These are phyloP conservation scores for Lineus longissimus DNA, from an alignment of 1,140 invertebrate genomes.

Conservation along the genomic window DNA sequence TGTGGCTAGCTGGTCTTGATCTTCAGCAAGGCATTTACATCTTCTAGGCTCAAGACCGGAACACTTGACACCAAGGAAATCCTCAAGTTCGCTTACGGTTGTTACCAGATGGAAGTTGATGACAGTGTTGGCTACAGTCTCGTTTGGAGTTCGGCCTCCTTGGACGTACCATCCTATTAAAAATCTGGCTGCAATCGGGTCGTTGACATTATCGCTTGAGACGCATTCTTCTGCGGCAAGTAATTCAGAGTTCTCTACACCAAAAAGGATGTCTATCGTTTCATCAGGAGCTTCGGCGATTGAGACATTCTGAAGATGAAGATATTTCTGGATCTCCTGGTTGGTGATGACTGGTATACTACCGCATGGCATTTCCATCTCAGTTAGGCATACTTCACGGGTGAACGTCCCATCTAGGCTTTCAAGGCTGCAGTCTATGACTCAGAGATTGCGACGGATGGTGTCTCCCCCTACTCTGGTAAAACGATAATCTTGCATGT, in stretches of 20 bases:
- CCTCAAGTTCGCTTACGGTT: neutral
- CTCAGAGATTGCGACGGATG: too few relatives aligned
- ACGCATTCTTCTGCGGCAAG: neutral
- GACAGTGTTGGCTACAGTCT: neutral
- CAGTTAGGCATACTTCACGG: neutral
- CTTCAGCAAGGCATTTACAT: too few relatives aligned
- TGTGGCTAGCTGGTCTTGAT: neutral
- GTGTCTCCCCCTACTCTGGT: neutral
- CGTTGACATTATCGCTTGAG: neutral
- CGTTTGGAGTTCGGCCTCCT: neutral
- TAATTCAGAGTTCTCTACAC: neutral
- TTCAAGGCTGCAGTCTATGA: too few relatives aligned
- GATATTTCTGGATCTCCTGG: neutral
- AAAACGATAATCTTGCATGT: neutral
- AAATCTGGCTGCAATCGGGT: too few relatives aligned
- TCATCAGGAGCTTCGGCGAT: too few relatives aligned
- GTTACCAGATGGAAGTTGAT: neutral
- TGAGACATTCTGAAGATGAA: too few relatives aligned
- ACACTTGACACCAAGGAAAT: neutral
- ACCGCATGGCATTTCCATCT: slow-evolving; percentile 1
- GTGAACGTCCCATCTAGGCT: neutral
- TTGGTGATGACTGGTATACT: neutral
- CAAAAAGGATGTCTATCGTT: too few relatives aligned
- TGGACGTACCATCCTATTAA: neutral
- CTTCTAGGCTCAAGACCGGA: too few relatives aligned